These are phyloP conservation scores for Rhamnusium bicolor DNA, from an alignment of 2,888 invertebrate genomes.

Conservation along the genomic window DNA sequence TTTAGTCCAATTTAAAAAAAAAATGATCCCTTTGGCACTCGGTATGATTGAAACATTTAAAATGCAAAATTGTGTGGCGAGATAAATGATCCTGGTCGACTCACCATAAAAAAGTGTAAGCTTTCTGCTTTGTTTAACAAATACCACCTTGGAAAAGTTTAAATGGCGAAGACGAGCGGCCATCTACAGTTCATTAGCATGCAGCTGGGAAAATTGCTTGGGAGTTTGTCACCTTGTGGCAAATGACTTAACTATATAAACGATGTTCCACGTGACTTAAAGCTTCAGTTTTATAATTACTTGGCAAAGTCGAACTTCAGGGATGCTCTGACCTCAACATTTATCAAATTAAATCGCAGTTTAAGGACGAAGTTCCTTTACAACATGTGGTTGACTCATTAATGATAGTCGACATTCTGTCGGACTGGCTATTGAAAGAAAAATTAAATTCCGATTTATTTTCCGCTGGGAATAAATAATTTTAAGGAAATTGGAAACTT, in stretches of 20 bases:
- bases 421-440: constrained; percentile 6
- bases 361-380: constrained; percentile 37
- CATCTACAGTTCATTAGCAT: constrained; percentile 21
- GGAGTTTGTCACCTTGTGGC: constrained; percentile 10
- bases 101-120: background rate
- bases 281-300: constrained; percentile 17
- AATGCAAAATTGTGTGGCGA: background rate
- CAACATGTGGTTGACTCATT: constrained; percentile 25
- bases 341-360: constrained; percentile 37
- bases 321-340: constrained; percentile 22
- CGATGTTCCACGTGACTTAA: constrained; percentile 7
- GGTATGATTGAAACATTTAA: too few relatives aligned
- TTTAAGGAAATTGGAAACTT: background rate
- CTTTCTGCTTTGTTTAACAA: background rate
- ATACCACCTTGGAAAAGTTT: background rate
- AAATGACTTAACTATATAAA: constrained; percentile 20
- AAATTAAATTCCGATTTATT: constrained; percentile 14
- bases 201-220: background rate
- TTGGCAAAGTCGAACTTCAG: constrained; percentile 18
- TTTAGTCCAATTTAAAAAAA: too few relatives aligned
- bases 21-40: too few relatives aligned
- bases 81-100: background rate
- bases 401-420: constrained; percentile 18
- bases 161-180: background rate
- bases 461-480: background rate